Percentiles rank a stretch among this genome's conserved stretches.
Evolutionary conservation across 2,113 vertebrate genomes (phyloP).

Genomic region (Pseudorasbora parva): DNA sequence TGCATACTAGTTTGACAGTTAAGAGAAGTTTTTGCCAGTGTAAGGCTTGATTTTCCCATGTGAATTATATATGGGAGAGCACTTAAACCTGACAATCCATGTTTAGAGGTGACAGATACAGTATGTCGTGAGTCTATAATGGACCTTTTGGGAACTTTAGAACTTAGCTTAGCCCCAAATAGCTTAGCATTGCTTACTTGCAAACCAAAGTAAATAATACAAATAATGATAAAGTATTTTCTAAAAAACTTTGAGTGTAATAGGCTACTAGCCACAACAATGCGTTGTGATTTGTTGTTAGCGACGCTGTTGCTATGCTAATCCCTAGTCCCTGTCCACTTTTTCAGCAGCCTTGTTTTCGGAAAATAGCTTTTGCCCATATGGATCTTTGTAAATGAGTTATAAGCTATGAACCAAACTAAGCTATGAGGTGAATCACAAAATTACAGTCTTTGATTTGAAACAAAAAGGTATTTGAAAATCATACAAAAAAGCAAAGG

Average conservation of each 20-base stretch:
- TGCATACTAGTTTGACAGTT: slow-evolving; percentile 22
- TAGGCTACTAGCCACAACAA: neutral
- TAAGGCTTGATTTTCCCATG: neutral
- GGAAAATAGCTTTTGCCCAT: too few species aligned
- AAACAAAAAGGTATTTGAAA: neutral
- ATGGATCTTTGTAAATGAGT: neutral
- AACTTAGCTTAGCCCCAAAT: too few species aligned
- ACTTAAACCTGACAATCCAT: neutral
- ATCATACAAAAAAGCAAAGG: neutral
- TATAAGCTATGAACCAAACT: neutral
- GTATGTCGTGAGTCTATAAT: neutral
- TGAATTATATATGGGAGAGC: neutral
- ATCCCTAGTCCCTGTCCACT: too few species aligned
- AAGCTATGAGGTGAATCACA: neutral
- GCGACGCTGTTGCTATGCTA: neutral
- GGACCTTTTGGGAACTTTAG: neutral
- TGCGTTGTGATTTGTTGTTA: neutral
- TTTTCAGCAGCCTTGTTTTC: too few species aligned
- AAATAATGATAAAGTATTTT: neutral
- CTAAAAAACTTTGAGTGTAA: neutral
- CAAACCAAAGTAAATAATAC: neutral
- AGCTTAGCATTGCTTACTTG: neutral
- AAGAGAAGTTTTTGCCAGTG: neutral
- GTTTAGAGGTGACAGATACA: neutral
- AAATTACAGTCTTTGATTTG: neutral